phyloP scores from a whole-genome alignment of 2,888 invertebrate species.

The Sphecodes monilicornis region DNA sequence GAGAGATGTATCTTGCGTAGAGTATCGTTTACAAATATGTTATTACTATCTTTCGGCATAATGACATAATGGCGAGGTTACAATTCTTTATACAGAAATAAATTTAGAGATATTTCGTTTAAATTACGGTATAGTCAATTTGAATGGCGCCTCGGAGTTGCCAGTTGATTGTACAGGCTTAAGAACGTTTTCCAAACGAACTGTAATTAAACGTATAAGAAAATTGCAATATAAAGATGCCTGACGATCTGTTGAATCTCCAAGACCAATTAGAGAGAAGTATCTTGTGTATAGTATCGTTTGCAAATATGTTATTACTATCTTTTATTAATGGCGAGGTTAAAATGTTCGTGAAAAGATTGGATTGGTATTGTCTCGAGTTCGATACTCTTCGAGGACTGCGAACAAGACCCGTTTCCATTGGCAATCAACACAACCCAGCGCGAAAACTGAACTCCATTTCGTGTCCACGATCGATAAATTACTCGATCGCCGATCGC shows the following conservation, averaged over 20 bases:
- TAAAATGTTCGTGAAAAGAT: background rate
- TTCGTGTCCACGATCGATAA: constrained; percentile 52
- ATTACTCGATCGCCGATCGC: constrained; percentile 40
- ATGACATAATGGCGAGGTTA: background rate
- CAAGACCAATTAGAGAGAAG: no score
- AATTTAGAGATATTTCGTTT: no score
- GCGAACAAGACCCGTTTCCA: background rate
- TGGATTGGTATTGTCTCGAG: background rate
- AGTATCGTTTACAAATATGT: background rate
- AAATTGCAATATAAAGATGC: background rate
- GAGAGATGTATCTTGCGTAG: background rate
- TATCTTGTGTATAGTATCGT: background rate
- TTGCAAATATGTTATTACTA: background rate
- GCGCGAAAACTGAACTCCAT: constrained; percentile 40
- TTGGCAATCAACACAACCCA: background rate
- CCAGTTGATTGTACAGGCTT: no score
- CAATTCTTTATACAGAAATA: no score
- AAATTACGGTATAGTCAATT: no score
- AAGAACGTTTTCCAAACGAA: no score
- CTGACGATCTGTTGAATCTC: background rate
- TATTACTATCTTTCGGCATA: background rate
- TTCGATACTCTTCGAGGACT: background rate
- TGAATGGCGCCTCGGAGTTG: no score
- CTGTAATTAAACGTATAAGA: background rate
- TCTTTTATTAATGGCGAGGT: background rate